phyloP scores from a whole-genome alignment of 2,113 vertebrate genomes.

The Psilopogon haemacephalus region DNA sequence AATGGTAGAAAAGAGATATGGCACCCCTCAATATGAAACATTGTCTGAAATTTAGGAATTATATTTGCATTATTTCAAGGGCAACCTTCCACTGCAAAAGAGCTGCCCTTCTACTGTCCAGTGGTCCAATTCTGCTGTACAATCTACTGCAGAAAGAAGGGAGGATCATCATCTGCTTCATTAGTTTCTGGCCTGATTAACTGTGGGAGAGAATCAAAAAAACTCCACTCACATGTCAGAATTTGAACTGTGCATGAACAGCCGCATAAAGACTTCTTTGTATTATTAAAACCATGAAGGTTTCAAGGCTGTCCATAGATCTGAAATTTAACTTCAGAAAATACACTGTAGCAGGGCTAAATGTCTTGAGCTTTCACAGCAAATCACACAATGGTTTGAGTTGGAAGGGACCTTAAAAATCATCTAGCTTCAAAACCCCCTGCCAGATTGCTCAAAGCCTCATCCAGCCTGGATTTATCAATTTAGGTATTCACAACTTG shows the following conservation, averaged over 20 bases:
- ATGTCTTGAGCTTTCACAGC: not conserved
- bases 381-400: not conserved
- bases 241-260: not conserved
- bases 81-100: not conserved
- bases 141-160: not conserved
- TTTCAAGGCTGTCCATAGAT: not conserved
- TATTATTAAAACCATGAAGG: not conserved
- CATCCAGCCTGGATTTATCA: too few relatives aligned
- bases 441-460: too few relatives aligned
- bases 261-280: not conserved
- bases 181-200: not conserved
- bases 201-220: not conserved
- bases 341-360: not conserved
- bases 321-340: not conserved
- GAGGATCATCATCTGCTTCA: not conserved
- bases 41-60: not conserved
- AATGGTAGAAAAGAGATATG: not conserved
- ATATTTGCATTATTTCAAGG: not conserved
- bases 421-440: too few relatives aligned
- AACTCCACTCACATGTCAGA: not conserved
- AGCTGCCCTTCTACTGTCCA: not conserved
- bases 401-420: too few relatives aligned
- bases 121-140: not conserved
- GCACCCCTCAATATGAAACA: not conserved
- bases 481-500: too few relatives aligned